phyloP scores from a whole-genome alignment of 2,888 invertebrate species.

The Trissonchulus latispiculum region DNA sequence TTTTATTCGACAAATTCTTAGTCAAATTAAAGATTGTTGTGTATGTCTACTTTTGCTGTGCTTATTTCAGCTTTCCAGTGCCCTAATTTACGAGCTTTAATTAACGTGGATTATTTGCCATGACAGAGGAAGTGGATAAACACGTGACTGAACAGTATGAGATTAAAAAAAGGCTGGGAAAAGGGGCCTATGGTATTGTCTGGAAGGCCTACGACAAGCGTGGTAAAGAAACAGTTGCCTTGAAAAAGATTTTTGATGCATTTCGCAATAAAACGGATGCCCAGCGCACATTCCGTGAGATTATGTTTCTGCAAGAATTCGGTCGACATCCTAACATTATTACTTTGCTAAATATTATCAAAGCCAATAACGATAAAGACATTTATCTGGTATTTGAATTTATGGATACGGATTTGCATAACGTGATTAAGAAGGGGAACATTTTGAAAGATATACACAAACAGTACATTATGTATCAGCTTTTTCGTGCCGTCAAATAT shows the following conservation, averaged over 20 bases:
- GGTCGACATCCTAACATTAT: constrained; percentile 89
- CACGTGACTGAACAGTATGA: constrained; percentile 75
- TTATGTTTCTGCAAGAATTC: constrained; percentile 87
- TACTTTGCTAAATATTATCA: constrained; percentile 78
- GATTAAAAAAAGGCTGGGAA: constrained; percentile 58
- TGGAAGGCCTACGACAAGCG: constrained; percentile 90
- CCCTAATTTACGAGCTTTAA: no score
- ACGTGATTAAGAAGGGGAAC: constrained; percentile 81
- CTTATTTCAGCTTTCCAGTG: no score
- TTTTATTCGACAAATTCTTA: no score
- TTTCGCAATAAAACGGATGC: constrained; percentile 96
- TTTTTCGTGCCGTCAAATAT: constrained; percentile 85
- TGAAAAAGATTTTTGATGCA: constrained; percentile 98
- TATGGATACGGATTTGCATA: constrained; percentile 95
- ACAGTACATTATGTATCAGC: constrained; percentile 90
- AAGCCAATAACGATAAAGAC: constrained; percentile 86
- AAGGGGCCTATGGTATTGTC: constrained; percentile 67
- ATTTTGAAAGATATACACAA: constrained; percentile 89
- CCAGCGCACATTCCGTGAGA: constrained; percentile 94
- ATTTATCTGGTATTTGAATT: constrained; percentile 96
- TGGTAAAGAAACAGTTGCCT: constrained; percentile 71
- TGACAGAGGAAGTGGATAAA: constrained; percentile 65
- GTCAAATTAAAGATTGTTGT: no score
- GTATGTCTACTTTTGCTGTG: no score
- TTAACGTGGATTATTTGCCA: no score